Evolutionary conservation across 2,888 invertebrate genomes (phyloP), one percentile per base, ranked within the genome.

Genomic region (Cremastinae sp.): DNA sequence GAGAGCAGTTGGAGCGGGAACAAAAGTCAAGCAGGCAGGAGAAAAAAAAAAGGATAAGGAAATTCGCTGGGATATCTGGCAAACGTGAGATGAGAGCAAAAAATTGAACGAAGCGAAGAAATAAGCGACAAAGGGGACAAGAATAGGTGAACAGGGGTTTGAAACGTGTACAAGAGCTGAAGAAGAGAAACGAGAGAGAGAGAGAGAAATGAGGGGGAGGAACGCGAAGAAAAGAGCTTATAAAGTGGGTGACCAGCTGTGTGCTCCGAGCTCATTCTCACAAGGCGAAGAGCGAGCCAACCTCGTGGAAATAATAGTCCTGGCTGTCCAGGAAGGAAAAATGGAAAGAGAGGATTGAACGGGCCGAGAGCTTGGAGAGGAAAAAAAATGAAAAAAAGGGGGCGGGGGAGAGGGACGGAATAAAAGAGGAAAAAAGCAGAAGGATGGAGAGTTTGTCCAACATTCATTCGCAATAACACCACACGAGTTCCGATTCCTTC

Each of bases 191-290:
- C 5, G 14, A 45, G 61, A 38, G 43, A 65, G 43, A 49, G 53
- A 71, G 45, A 61, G 43, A 34, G 28, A 56, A 62, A 72, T 12
- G 43, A 68, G 16, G 75, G 76, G 45, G 66, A 77, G 71, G 75
- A 58, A 71, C 75, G n/a, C n/a, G n/a, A n/a, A n/a, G n/a, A n/a
- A n/a, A n/a, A n/a, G n/a, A 77, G 80, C 76, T 79, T 78, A 79
- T 78, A 75, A 74, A 79, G 79, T 69, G 74, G 58, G 75, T 14
- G 59, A 45, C 65, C 79, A 80, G 80, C 79, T 79, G 79, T 75
- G 79, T 74, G 45, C 76, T 72, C 58, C 64, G 58, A 54, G 71
- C 58, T 77, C 77, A 65, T 78, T 80, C 80, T 77, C 80, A 79
- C 79, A 79, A 75, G 62, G 71, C 77, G 68, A 53, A 61, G 53